Evolutionary conservation across 1,140 invertebrate genomes (phyloP), one percentile per base, ranked within the genome.

Genomic region (Drosophila albomicans): DNA sequence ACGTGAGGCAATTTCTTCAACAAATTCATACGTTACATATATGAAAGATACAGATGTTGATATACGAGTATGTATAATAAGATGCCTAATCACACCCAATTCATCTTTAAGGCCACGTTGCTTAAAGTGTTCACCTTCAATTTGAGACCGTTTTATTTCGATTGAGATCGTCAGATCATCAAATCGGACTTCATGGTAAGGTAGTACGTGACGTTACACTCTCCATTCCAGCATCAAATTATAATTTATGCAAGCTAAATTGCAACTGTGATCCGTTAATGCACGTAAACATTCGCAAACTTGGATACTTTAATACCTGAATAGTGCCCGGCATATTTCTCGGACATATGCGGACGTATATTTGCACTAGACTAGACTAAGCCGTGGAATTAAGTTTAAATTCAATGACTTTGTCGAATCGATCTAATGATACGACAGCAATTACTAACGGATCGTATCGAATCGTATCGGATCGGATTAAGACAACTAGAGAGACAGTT

Each of bases 161-260:
- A 49, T 58, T 41, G 20, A 49, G 57, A 72, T 59, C 69, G 13
- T 57, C 20, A 25, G 20, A 25, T 25, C 35, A 28, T 72, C 69
- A 73, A 54, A 72, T 72, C 73, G 45, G 59, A 64, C 59, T 81
- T 89, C 85, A 87, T 87, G 84, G 84, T 87, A 87, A 87, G 69
- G 67, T 69, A 77, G 65, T 84, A 89, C 85, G 84, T 87, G 80
- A 84, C 74, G 76, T 78, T 80, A 74, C 64, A 82, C 77, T 52
- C 76, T 63, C 46, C 73, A 56, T 38, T 62, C 52, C 64, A 61
- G 68, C 75, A 68, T 88, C 8, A 70, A 61, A 79, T 79, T 77
- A 82, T 87, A 87, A 87, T 87, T 88, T 87, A 87, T 87, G 70
- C 85, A 88, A 84, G 76, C 64, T 87, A 84, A 87, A 84, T 87